Percentiles rank a stretch among this genome's conserved stretches.
phyloP scores from a whole-genome alignment of 2,888 invertebrate genomes.

The Desoria tigrina region DNA sequence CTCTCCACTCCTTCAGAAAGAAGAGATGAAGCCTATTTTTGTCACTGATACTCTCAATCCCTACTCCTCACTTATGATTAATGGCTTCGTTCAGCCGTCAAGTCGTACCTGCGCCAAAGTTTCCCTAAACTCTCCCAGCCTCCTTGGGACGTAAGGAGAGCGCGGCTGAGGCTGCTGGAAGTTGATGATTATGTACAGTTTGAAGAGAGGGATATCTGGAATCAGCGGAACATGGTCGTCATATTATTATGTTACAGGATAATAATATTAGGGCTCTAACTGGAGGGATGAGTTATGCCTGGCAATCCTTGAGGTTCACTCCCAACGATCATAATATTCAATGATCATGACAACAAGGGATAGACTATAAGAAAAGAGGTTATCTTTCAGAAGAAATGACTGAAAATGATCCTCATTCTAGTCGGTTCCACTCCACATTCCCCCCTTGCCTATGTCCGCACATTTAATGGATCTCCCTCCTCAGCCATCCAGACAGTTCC shows the following conservation, averaged over 20 bases:
- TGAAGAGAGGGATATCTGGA: too few relatives aligned
- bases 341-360: constrained; percentile 18
- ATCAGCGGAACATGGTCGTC: neutral
- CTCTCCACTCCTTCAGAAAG: neutral
- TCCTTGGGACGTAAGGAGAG: neutral
- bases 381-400: constrained; percentile 24
- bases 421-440: too few relatives aligned
- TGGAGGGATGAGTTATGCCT: constrained; percentile 12
- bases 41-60: neutral
- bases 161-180: neutral
- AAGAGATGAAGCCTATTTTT: constrained; percentile 4
- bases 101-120: constrained; percentile 1
- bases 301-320: constrained; percentile 6
- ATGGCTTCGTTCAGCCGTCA: neutral
- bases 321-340: constrained; percentile 19
- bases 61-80: constrained; percentile 6
- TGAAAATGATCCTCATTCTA: neutral
- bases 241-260: neutral
- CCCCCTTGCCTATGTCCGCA: too few relatives aligned
- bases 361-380: constrained; percentile 19
- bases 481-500: too few relatives aligned
- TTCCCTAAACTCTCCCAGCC: neutral
- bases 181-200: constrained; percentile 12
- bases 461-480: too few relatives aligned
- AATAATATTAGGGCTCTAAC: neutral